Percentiles rank a stretch among this genome's conserved stretches.
These are phyloP conservation scores for Archegozetes longisetosus DNA, from an alignment of 1,140 invertebrate genomes.

Conservation along the genomic window DNA sequence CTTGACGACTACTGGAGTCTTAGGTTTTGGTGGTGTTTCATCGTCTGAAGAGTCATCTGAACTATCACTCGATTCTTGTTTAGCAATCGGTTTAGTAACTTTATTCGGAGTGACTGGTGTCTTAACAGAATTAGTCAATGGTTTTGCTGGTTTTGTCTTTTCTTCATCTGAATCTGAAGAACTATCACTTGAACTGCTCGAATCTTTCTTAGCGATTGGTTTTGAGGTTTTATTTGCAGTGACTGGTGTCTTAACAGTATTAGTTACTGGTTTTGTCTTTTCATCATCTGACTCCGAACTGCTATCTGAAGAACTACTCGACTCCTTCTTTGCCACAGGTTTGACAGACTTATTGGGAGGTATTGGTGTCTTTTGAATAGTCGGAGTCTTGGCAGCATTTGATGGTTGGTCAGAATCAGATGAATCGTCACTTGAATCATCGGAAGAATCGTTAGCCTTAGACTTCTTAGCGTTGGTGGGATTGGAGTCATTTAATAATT, in stretches of 20 bases:
- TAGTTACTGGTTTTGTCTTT: neutral
- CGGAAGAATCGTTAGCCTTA: neutral
- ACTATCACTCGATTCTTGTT: slow-evolving; percentile 4
- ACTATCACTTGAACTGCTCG: neutral
- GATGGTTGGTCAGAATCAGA: neutral
- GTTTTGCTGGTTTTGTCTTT: neutral
- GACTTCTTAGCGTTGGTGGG: too few relatives aligned
- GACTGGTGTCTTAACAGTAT: neutral
- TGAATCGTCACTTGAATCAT: neutral
- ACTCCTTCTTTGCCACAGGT: neutral
- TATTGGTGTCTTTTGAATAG: neutral
- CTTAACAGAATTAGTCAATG: neutral
- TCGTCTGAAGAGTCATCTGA: slow-evolving; percentile 13
- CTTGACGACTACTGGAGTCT: neutral
- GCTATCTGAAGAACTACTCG: neutral
- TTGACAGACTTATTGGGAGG: neutral
- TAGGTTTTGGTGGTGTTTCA: slow-evolving; percentile 1
- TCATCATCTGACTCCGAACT: neutral
- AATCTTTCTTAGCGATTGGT: neutral
- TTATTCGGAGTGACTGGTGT: neutral
- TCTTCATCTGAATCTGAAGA: neutral
- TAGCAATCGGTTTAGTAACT: neutral
- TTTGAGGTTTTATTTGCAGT: neutral
- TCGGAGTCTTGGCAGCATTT: neutral
- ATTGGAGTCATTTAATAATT: too few relatives aligned